Conservation (phyloP, 2,797 vertebrate genomes). For the Rhyacichthys aspro region DNA sequence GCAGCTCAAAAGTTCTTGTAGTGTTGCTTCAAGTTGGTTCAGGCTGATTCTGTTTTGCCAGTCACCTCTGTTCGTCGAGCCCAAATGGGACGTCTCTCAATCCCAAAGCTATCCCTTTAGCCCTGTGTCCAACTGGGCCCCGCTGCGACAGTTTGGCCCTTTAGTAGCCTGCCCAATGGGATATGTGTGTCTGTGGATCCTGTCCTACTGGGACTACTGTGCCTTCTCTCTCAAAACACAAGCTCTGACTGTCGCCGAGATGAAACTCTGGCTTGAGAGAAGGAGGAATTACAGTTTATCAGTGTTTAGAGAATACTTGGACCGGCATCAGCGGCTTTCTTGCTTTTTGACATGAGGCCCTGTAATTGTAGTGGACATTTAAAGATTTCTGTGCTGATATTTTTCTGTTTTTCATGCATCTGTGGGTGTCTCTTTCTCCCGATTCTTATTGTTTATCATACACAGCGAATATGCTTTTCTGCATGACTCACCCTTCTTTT, state of each 20-base stretch:
- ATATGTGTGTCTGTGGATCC: conserved; percentile 18
- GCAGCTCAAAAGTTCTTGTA: conserved; percentile 20
- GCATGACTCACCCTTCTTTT: conserved; percentile 69
- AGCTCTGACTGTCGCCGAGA: conserved; percentile 17
- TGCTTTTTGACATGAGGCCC: conserved; percentile 8
- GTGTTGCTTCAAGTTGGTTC: conserved; percentile 29
- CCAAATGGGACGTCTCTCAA: conserved; percentile 16
- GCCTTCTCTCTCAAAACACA: conserved; percentile 20
- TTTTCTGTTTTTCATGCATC: conserved; percentile 4
- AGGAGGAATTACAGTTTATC: conserved; percentile 18
- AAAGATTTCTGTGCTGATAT: conserved; percentile 13
- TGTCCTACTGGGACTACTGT: conserved; percentile 1
- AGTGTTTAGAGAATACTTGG: conserved; percentile 18
- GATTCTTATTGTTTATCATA: conserved; percentile 61
- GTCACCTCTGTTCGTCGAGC: conserved; percentile 36
- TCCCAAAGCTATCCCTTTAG: conserved; percentile 10
- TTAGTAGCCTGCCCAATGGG: conserved; percentile 15
- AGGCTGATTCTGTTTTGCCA: conserved; percentile 19
- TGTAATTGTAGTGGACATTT: conserved; percentile 2
- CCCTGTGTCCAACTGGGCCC: conserved; percentile 12
- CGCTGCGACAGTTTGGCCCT: conserved; percentile 8
- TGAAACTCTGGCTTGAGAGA: conserved; percentile 15
- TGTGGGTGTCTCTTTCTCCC: conserved; percentile 40
- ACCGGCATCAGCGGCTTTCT: conserved; percentile 7
- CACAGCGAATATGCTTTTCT: conserved; percentile 65